Conservation (phyloP, 2,888 invertebrate species). For the Melanophora roralis region DNA sequence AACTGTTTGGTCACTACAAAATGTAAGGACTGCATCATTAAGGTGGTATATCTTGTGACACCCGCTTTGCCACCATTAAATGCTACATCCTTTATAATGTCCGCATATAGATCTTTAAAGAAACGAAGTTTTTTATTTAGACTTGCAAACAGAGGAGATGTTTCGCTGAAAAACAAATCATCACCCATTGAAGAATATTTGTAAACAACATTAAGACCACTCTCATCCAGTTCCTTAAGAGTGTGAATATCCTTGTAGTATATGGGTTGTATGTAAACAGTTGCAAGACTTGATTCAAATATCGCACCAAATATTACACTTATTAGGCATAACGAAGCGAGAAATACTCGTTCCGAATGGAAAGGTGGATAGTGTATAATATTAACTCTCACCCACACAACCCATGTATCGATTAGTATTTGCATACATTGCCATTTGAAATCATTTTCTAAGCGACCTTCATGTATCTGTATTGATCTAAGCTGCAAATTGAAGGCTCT, state of each 20-base stretch:
- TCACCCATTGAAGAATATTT: constrained; percentile 76
- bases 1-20: constrained; percentile 67
- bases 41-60: constrained; percentile 71
- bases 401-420: constrained; percentile 73
- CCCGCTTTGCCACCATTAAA: constrained; percentile 69
- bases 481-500: constrained; percentile 69
- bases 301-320: constrained; percentile 76
- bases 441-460: constrained; percentile 36
- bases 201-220: constrained; percentile 73
- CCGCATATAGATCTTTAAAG: constrained; percentile 68
- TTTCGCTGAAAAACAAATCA: constrained; percentile 75
- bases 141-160: constrained; percentile 73
- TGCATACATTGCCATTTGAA: constrained; percentile 67
- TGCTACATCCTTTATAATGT: constrained; percentile 70
- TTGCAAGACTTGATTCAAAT: constrained; percentile 77
- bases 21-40: constrained; percentile 71
- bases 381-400: constrained; percentile 74
- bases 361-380: constrained; percentile 72
- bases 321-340: constrained; percentile 73
- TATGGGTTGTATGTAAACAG: constrained; percentile 76
- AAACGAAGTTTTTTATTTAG: constrained; percentile 70
- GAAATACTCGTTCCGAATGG: constrained; percentile 74
- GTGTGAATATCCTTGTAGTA: constrained; percentile 76
- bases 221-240: constrained; percentile 74
- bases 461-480: not conserved